These are phyloP conservation scores for Eulithis prunata DNA, from an alignment of 2,888 invertebrate genomes.

Conservation along the genomic window DNA sequence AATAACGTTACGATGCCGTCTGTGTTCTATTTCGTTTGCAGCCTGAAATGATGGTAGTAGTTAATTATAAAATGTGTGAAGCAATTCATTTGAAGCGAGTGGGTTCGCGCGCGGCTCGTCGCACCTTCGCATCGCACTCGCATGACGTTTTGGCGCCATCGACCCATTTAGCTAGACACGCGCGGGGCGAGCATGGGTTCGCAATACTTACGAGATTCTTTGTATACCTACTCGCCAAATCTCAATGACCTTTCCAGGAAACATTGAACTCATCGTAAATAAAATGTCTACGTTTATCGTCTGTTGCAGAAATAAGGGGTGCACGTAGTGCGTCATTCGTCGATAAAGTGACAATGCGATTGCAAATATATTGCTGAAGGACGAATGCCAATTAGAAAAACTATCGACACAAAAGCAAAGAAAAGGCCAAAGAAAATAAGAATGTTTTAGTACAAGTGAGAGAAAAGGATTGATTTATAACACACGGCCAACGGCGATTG, in stretches of 20 bases:
- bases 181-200: slow-evolving; percentile 70
- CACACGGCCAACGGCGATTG: slow-evolving; percentile 80
- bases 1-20: slow-evolving; percentile 58
- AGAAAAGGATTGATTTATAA: slow-evolving; percentile 76
- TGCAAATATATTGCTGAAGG: slow-evolving; percentile 73
- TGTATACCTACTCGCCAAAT: slow-evolving; percentile 55
- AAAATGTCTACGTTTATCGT: slow-evolving; percentile 52
- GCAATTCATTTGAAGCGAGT: slow-evolving; percentile 43
- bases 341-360: slow-evolving; percentile 79
- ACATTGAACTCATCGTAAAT: slow-evolving; percentile 49
- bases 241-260: slow-evolving; percentile 65
- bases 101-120: slow-evolving; percentile 41
- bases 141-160: slow-evolving; percentile 83
- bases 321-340: slow-evolving; percentile 79
- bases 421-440: slow-evolving; percentile 81
- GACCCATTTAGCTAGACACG: slow-evolving; percentile 74
- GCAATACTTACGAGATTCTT: slow-evolving; percentile 54
- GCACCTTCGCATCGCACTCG: slow-evolving; percentile 51
- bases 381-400: slow-evolving; percentile 62
- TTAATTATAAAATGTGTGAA: slow-evolving; percentile 33
- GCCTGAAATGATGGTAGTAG: slow-evolving; percentile 40
- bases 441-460: slow-evolving; percentile 76
- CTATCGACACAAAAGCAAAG: slow-evolving; percentile 74
- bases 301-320: slow-evolving; percentile 80
- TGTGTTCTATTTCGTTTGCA: slow-evolving; percentile 50